Evolutionary conservation across 2,888 invertebrate species (phyloP).

Genomic region (Cataglyphis livida): DNA sequence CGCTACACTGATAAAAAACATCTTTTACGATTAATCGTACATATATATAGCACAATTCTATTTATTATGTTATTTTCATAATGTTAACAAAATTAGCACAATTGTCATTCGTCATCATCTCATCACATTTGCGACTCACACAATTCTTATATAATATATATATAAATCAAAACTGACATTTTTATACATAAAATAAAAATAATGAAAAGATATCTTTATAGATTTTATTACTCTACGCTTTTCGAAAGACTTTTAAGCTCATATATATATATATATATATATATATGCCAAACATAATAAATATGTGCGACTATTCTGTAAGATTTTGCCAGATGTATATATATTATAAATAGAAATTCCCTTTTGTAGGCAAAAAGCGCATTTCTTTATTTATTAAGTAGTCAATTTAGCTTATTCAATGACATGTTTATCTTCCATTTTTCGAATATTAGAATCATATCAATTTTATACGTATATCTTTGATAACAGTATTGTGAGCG

Average conservation of each 20-base stretch:
- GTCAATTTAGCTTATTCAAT: neutral
- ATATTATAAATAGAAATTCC: slow-evolving; percentile 72
- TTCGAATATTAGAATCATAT: neutral
- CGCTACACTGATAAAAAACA: neutral
- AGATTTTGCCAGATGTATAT: slow-evolving; percentile 58
- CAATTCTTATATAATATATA: slow-evolving; percentile 39
- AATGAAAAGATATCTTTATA: slow-evolving; percentile 48
- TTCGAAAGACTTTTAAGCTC: neutral
- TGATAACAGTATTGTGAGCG: neutral
- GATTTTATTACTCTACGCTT: neutral
- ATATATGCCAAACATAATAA: slow-evolving; percentile 44
- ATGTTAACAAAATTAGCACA: neutral
- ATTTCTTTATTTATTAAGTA: slow-evolving; percentile 37
- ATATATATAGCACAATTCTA: neutral
- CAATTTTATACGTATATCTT: neutral
- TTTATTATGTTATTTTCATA: slow-evolving; percentile 33
- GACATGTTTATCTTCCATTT: neutral
- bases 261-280: neutral
- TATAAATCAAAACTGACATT: slow-evolving; percentile 24
- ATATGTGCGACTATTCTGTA: slow-evolving; percentile 49
- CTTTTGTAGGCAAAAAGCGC: slow-evolving; percentile 66
- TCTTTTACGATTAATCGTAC: neutral
- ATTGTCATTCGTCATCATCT: neutral
- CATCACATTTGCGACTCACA: neutral
- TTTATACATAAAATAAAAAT: slow-evolving; percentile 47